These are phyloP conservation scores for Lytechinus pictus DNA, from an alignment of 35 echinoderm and acorn worm species.

Conservation along the genomic window DNA sequence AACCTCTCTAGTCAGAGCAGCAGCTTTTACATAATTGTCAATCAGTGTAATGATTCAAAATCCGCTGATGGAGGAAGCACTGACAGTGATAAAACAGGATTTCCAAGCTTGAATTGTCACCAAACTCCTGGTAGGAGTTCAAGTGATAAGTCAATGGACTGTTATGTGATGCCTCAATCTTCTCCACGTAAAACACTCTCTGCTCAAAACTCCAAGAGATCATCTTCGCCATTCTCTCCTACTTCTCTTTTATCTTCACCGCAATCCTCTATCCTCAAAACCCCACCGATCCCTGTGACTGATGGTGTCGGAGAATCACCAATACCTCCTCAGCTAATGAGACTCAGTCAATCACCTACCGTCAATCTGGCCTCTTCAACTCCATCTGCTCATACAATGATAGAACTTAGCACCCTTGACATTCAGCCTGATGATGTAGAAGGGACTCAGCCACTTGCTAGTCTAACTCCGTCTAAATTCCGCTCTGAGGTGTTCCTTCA, in stretches of 20 bases:
- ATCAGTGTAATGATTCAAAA: not conserved
- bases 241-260: slow-evolving; percentile 23
- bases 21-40: slow-evolving; percentile 18
- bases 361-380: not conserved
- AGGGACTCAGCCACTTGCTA: not conserved
- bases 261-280: not conserved
- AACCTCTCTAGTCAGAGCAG: not conserved
- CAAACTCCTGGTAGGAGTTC: not conserved
- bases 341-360: slow-evolving; percentile 32
- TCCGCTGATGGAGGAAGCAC: not conserved
- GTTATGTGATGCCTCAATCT: not conserved
- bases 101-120: not conserved
- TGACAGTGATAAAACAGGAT: not conserved
- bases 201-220: slow-evolving; percentile 23
- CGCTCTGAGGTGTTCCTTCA: slow-evolving; percentile 45
- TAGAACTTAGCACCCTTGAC: not conserved
- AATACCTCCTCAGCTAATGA: not conserved
- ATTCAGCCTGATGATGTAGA: not conserved
- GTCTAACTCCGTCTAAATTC: not conserved
- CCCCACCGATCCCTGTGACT: not conserved
- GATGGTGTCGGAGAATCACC: not conserved
- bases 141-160: not conserved
- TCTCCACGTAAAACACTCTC: slow-evolving; percentile 26
- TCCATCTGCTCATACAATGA: not conserved
- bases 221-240: slow-evolving; percentile 12